Conservation (phyloP, 1,140 invertebrate species). For the Brachionus paranguensis region DNA sequence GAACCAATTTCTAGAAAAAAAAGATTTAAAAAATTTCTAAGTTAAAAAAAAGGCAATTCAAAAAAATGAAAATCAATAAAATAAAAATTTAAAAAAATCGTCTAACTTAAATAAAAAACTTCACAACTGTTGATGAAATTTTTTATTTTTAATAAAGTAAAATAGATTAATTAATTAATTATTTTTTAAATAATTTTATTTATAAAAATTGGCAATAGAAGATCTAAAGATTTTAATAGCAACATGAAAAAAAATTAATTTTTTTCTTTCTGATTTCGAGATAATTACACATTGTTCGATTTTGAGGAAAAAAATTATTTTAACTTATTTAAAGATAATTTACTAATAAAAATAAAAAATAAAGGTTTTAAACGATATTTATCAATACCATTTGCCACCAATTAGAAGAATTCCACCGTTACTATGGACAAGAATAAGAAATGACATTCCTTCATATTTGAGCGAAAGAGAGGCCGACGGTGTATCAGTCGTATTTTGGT, state of each 20-base stretch:
- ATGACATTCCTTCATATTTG: conserved; percentile 88
- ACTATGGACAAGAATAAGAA: conserved; percentile 87
- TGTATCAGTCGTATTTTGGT: conserved; percentile 94
- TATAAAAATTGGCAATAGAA: too few relatives aligned
- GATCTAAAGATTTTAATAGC: too few relatives aligned
- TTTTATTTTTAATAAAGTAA: too few relatives aligned
- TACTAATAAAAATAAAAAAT: not conserved
- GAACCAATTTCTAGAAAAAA: too few relatives aligned
- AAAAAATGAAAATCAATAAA: too few relatives aligned
- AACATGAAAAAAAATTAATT: not conserved
- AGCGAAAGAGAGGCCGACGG: conserved; percentile 92
- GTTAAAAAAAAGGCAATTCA: too few relatives aligned
- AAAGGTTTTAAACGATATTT: conserved; percentile 82
- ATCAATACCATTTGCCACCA: conserved; percentile 93
- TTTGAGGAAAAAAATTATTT: not conserved
- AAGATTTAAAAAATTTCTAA: too few relatives aligned
- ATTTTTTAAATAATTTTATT: too few relatives aligned
- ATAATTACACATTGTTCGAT: not conserved
- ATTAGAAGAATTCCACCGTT: conserved; percentile 86
- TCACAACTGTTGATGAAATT: too few relatives aligned
- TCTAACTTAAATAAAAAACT: too few relatives aligned
- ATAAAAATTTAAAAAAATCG: too few relatives aligned
- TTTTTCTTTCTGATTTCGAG: not conserved
- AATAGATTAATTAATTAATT: too few relatives aligned
- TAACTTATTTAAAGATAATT: not conserved